Percentiles rank a stretch among this genome's conserved stretches.
Conservation (phyloP, 2,888 invertebrate genomes). For the Yponomeuta malinellus region DNA sequence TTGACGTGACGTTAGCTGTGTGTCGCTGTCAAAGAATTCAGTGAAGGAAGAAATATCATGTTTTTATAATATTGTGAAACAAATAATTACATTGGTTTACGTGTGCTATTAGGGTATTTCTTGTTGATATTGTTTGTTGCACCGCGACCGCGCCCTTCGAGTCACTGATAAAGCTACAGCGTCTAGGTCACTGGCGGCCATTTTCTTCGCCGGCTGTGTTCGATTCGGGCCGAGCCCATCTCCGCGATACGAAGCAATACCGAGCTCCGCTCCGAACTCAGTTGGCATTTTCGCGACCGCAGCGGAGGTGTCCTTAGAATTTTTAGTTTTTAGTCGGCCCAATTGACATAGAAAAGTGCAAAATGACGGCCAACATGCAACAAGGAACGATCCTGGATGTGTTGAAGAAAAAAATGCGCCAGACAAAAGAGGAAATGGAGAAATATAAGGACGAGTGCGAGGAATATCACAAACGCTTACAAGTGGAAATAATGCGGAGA, state of each 20-base stretch:
- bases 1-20: conserved; percentile 56
- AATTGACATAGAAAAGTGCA: conserved; percentile 59
- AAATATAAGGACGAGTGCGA: conserved; percentile 98
- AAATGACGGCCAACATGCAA: conserved; percentile 92
- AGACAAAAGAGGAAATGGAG: conserved; percentile 99
- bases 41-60: conserved; percentile 33
- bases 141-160: background rate
- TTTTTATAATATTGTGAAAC: conserved; percentile 28
- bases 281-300: conserved; percentile 75
- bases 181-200: conserved; percentile 66
- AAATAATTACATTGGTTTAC: background rate
- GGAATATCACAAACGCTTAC: conserved; percentile 95
- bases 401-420: conserved; percentile 99
- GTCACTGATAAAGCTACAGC: conserved; percentile 49
- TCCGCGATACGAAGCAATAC: conserved; percentile 58
- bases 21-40: conserved; percentile 54
- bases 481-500: conserved; percentile 95
- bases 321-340: conserved; percentile 55
- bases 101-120: background rate
- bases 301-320: conserved; percentile 69
- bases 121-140: background rate
- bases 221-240: conserved; percentile 71
- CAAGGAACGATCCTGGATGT: conserved; percentile 97
- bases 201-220: conserved; percentile 73
- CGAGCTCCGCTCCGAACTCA: conserved; percentile 65